Evolutionary conservation across 2,888 invertebrate genomes (phyloP), one percentile per base, ranked within the genome.

Genomic region (Zhuqinia jingwanae): DNA sequence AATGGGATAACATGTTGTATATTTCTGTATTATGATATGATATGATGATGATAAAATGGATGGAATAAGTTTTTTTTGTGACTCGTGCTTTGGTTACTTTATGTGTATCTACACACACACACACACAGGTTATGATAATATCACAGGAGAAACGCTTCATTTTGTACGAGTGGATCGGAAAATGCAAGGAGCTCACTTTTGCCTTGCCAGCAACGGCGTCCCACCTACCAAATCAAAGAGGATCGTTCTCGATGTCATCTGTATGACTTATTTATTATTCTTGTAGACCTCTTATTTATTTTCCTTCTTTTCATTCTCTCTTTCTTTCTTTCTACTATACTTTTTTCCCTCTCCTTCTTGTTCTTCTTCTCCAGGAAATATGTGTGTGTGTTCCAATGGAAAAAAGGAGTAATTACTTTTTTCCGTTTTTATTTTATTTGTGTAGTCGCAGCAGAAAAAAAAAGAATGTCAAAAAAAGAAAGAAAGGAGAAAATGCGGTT

Each of bases 111-210:
- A 6, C 17, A n/a, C 65, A 1, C 13, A 11, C 27, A n/a, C 1
- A n/a, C 30, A 15, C 82, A 86, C 87, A 87, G 88, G 85, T 75
- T 79, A 68, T 70, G 96, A 96, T 91, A 95, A 95, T 85, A 96
- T 95, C 93, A 96, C 95, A 91, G 97, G 97, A 89, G 95, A 95
- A 89, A 93, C 94, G 87, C 92, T 96, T 91, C 94, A 95, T 89
- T 94, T 98, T 91, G 94, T 96, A 93, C 95, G 96, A 88, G 94
- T 97, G 91, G 96, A 97, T 92, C 94, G 97, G 77, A 94, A 98
- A 94, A 97, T 97, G 96, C 97, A 80, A 80, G 85, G 84, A 81
- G 77, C 75, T 87, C 84, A 81, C 65, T 88, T 81, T 60, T 85
- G 85, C 45, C 76, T 87, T 11, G 97, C 97, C 15, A 96, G 96